Percentiles rank a stretch among this genome's conserved stretches.
Conservation (phyloP, 1,140 invertebrate species). For the Coelopa frigida region DNA sequence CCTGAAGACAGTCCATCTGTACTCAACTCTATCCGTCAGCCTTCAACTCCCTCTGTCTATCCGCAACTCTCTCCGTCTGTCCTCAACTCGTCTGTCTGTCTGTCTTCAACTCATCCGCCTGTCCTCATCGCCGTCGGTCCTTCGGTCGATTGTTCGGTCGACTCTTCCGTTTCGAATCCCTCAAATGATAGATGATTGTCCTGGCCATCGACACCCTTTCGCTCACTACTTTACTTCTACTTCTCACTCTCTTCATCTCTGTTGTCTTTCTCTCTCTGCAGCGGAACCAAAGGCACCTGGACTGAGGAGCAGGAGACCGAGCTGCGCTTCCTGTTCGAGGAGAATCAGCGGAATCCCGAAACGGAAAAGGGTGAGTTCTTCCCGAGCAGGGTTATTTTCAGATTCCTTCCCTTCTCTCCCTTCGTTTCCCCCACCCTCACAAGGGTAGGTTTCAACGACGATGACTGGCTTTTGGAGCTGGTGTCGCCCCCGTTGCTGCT, state of each 20-base stretch:
- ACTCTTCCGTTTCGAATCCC: background rate
- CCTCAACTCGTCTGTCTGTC: background rate
- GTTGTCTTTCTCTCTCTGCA: constrained; percentile 15
- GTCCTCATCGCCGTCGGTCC: background rate
- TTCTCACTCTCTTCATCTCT: background rate
- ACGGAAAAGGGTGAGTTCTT: constrained; percentile 53
- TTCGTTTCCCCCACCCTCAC: background rate
- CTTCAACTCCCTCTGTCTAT: constrained; percentile 1
- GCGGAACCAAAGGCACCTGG: constrained; percentile 54
- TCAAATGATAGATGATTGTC: constrained; percentile 14
- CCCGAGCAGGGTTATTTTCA: background rate
- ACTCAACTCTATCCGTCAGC: background rate
- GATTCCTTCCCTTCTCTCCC: constrained; percentile 15
- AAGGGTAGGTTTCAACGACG: constrained; percentile 18
- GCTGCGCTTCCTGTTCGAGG: constrained; percentile 70
- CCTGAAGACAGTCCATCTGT: background rate
- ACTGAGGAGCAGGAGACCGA: constrained; percentile 81
- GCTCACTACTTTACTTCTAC: too few species aligned
- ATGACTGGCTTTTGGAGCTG: background rate
- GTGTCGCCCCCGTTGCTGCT: background rate
- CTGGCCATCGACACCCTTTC: constrained; percentile 1
- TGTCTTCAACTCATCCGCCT: background rate
- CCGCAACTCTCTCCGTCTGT: background rate
- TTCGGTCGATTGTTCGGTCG: background rate
- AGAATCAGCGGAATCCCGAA: constrained; percentile 64